A percentile compares a stretch with the other conserved stretches of the same genome.
phyloP scores from a whole-genome alignment of 2,113 vertebrate species.

The Copsychus sechellarum region DNA sequence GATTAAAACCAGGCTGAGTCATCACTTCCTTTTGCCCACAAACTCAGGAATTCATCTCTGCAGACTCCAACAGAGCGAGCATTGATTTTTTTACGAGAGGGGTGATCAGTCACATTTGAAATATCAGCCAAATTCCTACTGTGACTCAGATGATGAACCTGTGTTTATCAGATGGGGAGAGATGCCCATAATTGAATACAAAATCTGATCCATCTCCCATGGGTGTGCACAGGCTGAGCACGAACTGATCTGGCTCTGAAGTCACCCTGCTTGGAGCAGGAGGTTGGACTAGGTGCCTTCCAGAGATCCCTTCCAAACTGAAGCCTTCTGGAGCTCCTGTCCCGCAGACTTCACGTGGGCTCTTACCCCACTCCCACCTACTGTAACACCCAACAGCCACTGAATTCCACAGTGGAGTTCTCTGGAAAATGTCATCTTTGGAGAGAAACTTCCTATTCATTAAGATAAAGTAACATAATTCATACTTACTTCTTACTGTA shows the following conservation, averaged over 20 bases:
- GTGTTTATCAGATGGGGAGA: not conserved
- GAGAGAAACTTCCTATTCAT: not conserved
- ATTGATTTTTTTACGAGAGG: not conserved
- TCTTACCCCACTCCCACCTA: not conserved
- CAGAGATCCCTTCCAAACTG: not conserved
- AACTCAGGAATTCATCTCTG: not conserved
- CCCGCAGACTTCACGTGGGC: not conserved
- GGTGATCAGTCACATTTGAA: not conserved
- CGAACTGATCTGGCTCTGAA: not conserved
- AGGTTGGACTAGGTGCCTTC: not conserved
- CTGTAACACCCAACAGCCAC: not conserved
- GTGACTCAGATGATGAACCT: not conserved
- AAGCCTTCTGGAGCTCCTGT: not conserved
- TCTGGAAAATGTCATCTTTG: not conserved
- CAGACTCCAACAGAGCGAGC: not conserved
- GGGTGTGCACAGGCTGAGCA: not conserved
- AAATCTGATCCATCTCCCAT: not conserved
- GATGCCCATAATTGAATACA: not conserved
- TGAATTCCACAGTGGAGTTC: not conserved
- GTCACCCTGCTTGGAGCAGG: not conserved
- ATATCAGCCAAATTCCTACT: not conserved
- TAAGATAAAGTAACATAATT: not conserved
- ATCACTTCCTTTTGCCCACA: not conserved
- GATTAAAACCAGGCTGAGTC: constrained; percentile 1
- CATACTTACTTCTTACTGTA: not conserved